Percentiles rank a stretch among this genome's conserved stretches.
phyloP scores from a whole-genome alignment of 2,113 vertebrate genomes.

The Alectura lathami region DNA sequence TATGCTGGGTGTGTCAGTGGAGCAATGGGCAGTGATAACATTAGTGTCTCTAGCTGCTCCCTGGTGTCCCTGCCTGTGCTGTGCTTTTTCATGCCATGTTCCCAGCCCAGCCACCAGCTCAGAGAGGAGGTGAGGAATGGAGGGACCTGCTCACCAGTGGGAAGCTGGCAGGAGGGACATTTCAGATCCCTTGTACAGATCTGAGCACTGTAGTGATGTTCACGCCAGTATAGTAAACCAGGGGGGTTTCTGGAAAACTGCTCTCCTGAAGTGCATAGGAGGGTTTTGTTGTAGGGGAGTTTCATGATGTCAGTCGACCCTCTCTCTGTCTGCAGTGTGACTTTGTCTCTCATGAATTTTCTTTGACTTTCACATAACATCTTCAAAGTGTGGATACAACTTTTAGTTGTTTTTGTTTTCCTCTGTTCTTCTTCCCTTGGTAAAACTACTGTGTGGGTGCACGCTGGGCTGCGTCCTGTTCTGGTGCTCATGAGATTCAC shows the following conservation, averaged over 20 bases:
- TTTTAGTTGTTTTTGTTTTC: background rate
- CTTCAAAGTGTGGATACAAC: background rate
- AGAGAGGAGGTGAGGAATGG: background rate
- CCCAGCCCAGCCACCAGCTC: background rate
- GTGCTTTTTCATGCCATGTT: background rate
- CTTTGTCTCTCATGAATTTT: background rate
- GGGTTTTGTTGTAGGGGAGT: background rate
- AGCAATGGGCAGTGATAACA: fast-evolving
- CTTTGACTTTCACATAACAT: background rate
- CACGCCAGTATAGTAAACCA: background rate
- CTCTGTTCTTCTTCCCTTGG: background rate
- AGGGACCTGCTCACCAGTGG: background rate
- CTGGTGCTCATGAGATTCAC: background rate
- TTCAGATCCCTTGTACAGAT: background rate
- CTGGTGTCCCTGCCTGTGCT: background rate
- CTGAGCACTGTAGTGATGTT: background rate
- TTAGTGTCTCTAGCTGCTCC: background rate
- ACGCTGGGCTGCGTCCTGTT: background rate
- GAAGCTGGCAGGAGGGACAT: background rate
- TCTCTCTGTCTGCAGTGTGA: background rate
- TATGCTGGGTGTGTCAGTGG: background rate
- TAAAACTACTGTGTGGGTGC: background rate
- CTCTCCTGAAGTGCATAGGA: background rate
- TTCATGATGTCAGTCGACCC: fast-evolving
- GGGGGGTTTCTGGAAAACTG: background rate